These are phyloP conservation scores for Dilophus febrilis DNA, from an alignment of 2,888 invertebrate genomes.

Conservation along the genomic window DNA sequence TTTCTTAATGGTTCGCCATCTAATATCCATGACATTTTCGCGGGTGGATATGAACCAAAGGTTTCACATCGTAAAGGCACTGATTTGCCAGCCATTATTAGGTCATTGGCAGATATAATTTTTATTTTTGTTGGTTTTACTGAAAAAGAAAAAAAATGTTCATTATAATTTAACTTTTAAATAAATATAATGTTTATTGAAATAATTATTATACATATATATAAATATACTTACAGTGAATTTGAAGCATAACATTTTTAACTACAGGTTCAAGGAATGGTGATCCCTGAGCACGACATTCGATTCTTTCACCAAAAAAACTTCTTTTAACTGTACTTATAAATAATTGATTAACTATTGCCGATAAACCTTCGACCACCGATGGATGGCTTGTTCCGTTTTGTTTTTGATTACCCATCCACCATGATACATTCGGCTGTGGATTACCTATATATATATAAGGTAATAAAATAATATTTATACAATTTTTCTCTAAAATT, in stretches of 20 bases:
- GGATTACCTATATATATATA: not conserved
- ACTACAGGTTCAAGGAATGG: slow-evolving; percentile 49
- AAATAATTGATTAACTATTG: slow-evolving; percentile 57
- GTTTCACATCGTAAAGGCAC: slow-evolving; percentile 62
- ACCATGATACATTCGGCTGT: slow-evolving; percentile 49
- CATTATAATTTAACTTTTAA: too few relatives aligned
- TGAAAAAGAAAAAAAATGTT: slow-evolving; percentile 18
- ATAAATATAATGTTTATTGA: too few relatives aligned
- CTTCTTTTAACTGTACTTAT: slow-evolving; percentile 53
- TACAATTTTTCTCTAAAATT: too few relatives aligned
- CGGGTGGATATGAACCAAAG: slow-evolving; percentile 67
- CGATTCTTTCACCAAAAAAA: slow-evolving; percentile 53
- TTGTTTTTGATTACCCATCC: slow-evolving; percentile 54
- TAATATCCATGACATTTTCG: slow-evolving; percentile 65
- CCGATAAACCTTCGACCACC: slow-evolving; percentile 40
- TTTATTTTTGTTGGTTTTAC: slow-evolving; percentile 66
- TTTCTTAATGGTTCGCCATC: slow-evolving; percentile 48
- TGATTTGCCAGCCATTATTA: slow-evolving; percentile 55
- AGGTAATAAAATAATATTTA: too few relatives aligned
- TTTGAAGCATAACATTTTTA: slow-evolving; percentile 58
- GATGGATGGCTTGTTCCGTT: slow-evolving; percentile 50
- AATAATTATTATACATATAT: too few relatives aligned
- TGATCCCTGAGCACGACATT: slow-evolving; percentile 61
- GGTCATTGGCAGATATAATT: slow-evolving; percentile 51
- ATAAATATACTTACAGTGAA: slow-evolving; percentile 38